These are phyloP conservation scores for Gavia stellata DNA, from an alignment of 2,113 vertebrate genomes.

Conservation along the genomic window DNA sequence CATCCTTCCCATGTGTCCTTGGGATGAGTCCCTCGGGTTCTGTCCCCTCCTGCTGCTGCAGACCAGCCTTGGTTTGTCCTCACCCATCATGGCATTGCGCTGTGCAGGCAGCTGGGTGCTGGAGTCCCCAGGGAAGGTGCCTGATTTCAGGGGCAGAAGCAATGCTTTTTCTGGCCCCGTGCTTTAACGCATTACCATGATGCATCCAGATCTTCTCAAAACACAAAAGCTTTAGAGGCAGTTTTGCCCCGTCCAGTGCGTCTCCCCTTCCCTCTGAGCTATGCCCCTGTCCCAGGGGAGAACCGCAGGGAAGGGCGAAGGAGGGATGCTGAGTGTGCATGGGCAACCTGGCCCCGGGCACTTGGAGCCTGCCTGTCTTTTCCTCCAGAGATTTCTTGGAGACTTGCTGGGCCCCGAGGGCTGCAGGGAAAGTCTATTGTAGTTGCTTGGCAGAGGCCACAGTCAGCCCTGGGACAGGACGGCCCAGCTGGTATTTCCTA, in stretches of 20 bases:
- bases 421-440: neutral
- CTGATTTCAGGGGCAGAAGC: neutral
- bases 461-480: neutral
- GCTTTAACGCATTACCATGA: rapidly evolving
- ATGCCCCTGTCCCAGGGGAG: neutral
- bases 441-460: neutral
- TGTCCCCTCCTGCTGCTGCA: neutral
- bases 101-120: neutral
- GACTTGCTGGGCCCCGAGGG: neutral
- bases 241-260: rapidly evolving
- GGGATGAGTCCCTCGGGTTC: neutral
- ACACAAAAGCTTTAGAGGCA: neutral
- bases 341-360: rapidly evolving
- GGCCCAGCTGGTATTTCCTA: neutral
- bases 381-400: neutral
- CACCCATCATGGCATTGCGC: rapidly evolving
- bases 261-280: neutral
- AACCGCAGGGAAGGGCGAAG: rapidly evolving
- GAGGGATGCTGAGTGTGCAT: neutral
- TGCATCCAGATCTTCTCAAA: neutral
- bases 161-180: neutral
- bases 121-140: neutral
- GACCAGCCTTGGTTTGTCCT: neutral
- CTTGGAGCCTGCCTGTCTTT: neutral
- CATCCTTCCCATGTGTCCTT: too few species aligned